Percentiles rank a stretch among this genome's conserved stretches.
Evolutionary conservation across 2,888 invertebrate species (phyloP).

Genomic region (Trichogramma dendrolimi): DNA sequence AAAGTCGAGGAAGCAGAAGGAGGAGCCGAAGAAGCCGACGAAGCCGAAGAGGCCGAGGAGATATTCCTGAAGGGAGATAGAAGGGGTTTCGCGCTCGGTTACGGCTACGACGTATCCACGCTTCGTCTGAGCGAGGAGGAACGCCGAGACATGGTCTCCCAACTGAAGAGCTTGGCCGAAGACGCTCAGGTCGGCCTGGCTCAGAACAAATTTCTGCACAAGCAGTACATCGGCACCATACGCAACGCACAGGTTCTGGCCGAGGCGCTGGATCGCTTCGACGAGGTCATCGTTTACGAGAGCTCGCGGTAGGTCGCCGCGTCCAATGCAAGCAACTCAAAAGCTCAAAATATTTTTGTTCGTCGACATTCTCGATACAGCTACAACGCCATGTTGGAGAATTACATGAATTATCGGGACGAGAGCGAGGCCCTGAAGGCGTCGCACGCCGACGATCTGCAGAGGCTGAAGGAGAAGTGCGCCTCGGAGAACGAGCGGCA

Average conservation of each 20-base stretch:
- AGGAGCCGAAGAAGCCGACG: not conserved
- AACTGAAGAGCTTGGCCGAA: constrained; percentile 22
- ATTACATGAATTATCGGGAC: constrained; percentile 18
- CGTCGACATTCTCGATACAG: constrained; percentile 15
- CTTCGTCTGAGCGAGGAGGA: constrained; percentile 16
- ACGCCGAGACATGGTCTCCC: constrained; percentile 25
- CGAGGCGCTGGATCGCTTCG: constrained; percentile 28
- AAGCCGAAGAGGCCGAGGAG: too few species aligned
- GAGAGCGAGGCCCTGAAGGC: constrained; percentile 9
- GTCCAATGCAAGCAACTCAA: not conserved
- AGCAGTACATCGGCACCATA: constrained; percentile 28
- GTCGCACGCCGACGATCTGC: constrained; percentile 4
- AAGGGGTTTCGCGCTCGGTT: too few species aligned
- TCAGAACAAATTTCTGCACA: constrained; percentile 34
- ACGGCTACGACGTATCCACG: not conserved
- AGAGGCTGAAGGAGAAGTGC: constrained; percentile 8
- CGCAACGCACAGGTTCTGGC: constrained; percentile 20
- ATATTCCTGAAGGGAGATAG: too few species aligned
- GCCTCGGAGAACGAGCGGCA: not conserved
- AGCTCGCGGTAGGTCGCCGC: constrained; percentile 17
- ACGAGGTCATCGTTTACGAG: constrained; percentile 23
- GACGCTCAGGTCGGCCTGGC: constrained; percentile 23
- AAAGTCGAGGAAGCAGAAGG: not conserved
- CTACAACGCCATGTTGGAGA: constrained; percentile 30
- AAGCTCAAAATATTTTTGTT: not conserved